phyloP scores from a whole-genome alignment of 2,113 vertebrate species.

The Stigmatopora nigra region DNA sequence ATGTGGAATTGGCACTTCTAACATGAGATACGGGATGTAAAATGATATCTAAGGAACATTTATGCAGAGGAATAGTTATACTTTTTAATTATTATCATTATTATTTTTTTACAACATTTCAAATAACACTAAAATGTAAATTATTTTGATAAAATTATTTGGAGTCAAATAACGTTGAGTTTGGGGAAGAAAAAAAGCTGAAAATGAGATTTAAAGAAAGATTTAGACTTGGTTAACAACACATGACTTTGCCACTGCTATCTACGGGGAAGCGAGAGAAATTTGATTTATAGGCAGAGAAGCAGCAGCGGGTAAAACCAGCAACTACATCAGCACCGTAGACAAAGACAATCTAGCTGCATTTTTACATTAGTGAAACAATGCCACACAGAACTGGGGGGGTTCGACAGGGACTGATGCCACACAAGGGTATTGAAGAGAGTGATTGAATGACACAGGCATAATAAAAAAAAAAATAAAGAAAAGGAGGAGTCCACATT shows the following conservation, averaged over 20 bases:
- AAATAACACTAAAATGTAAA: conserved; percentile 15
- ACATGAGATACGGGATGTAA: conserved; percentile 12
- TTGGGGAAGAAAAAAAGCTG: conserved; percentile 38
- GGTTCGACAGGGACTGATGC: conserved; percentile 25
- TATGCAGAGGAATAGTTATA: conserved; percentile 17
- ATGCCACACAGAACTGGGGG: conserved; percentile 36
- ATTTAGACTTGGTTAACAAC: conserved; percentile 21
- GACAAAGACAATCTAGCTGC: conserved; percentile 41
- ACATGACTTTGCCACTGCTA: conserved; percentile 17
- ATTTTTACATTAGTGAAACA: conserved; percentile 51
- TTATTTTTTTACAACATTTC: conserved; percentile 27
- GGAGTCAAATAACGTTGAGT: conserved; percentile 54
- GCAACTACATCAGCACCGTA: conserved; percentile 30
- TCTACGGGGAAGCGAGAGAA: conserved; percentile 15
- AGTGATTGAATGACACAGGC: conserved; percentile 13
- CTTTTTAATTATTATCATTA: too few relatives aligned
- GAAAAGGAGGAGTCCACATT: conserved; percentile 8
- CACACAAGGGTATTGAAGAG: conserved; percentile 26
- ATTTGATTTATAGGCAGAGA: conserved; percentile 42
- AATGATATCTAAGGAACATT: conserved; percentile 13
- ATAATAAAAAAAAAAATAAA: conserved; percentile 12
- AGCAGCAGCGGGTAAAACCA: conserved; percentile 7
- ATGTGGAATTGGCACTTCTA: conserved; percentile 10
- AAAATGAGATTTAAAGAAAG: conserved; percentile 16
- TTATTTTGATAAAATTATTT: not conserved